Base-by-base conservation (phyloP, 2,113 vertebrate species). In the Glareola pratincola region DNA sequence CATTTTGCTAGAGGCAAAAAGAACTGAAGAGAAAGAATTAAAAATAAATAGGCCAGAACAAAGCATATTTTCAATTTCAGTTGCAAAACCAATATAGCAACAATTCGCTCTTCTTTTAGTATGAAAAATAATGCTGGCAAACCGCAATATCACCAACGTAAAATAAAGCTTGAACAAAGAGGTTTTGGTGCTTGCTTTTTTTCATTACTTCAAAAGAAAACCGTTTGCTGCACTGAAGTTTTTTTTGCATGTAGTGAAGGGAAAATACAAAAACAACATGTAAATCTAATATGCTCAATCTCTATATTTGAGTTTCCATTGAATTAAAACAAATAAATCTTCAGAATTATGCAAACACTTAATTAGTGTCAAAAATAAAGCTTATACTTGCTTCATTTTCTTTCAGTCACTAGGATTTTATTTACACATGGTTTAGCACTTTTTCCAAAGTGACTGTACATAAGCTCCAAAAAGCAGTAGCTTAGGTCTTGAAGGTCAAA, bases 1-100 rank as follows among this genome's bases (percentile, higher is more conserved):
- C 75, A 72, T 82, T 94, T 92, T 91, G 91, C 95, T 94, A 60
- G 64, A 96, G 88, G 94, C 86, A 82, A 89, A 88, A 89, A 92
- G 69, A 97, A 92, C 69, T 19, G 62, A 92, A 83, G 30, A 95
- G 64, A 94, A 89, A 96, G 88, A 97, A 96, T 97, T 97, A 97
- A 97, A 97, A 97, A 94, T 91, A 96, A 97, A 97, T 96, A 97
- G 86, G 86, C 94, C 94, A 94, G 94, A 97, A 97, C 92, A 76
- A 96, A 96, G 83, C 60, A 48, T 81, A 96, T 95, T 96, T 97
- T 96, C 96, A 94, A 94, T 95, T 97, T 94, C 94, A 91, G 74
- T n/a, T 87, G 89, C 66, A 94, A 88, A 97, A 89, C 73, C 77
- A 92, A 56, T 50, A 66, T 87, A 94, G 69, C 86, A 94, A 91